Evolutionary conservation across 2,888 invertebrate species (phyloP).

Genomic region (Agrenia bidenticulata): DNA sequence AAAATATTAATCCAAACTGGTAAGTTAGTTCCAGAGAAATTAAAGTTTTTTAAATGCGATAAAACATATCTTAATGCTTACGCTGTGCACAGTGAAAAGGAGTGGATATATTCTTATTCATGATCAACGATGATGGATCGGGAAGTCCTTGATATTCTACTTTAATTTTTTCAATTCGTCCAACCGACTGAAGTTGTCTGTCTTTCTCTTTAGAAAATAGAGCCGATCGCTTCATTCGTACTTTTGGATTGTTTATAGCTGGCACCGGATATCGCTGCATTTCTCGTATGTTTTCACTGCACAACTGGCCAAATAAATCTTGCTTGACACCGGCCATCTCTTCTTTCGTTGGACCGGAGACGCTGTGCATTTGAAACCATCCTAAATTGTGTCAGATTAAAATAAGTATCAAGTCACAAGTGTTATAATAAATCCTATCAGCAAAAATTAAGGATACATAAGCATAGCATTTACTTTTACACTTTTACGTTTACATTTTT

Average conservation of each 20-base stretch:
- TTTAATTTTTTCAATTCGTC: constrained; percentile 87
- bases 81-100: constrained; percentile 89
- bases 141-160: constrained; percentile 76
- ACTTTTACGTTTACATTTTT: no score
- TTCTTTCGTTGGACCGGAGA: constrained; percentile 40
- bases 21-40: not conserved
- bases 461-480: no score
- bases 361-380: constrained; percentile 41
- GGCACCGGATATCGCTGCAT: constrained; percentile 37
- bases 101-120: constrained; percentile 91
- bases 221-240: constrained; percentile 50
- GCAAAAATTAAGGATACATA: no score
- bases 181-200: constrained; percentile 71
- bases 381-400: constrained; percentile 36
- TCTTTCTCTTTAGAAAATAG: constrained; percentile 76
- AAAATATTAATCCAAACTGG: not conserved
- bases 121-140: constrained; percentile 72
- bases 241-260: constrained; percentile 40
- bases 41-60: not conserved
- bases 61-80: constrained; percentile 62
- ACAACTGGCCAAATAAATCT: constrained; percentile 38
- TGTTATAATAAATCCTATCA: no score
- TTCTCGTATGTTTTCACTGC: constrained; percentile 36
- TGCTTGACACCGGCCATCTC: constrained; percentile 36
- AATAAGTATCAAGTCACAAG: no score